Percentiles rank a stretch among this genome's conserved stretches.
Evolutionary conservation across 2,797 vertebrate genomes (phyloP).

Genomic region (Coluber constrictor): DNA sequence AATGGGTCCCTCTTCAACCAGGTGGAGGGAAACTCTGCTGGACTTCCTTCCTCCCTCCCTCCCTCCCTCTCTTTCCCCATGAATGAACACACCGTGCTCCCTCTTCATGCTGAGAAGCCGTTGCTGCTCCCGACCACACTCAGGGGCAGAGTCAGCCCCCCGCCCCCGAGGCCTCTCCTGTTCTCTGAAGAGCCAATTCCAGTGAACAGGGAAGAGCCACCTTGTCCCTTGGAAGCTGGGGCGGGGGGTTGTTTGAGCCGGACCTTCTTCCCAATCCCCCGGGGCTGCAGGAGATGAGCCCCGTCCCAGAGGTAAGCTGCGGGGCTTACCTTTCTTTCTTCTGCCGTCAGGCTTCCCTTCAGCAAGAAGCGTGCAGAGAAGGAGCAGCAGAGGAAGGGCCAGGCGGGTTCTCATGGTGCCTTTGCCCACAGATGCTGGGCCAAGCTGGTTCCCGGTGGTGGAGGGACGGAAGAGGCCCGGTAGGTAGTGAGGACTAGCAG

Average conservation of each 20-base stretch:
- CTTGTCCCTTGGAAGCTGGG: not conserved
- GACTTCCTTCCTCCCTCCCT: too few relatives aligned
- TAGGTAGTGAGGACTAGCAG: conserved; percentile 49
- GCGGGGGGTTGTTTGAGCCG: not conserved
- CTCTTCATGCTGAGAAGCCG: not conserved
- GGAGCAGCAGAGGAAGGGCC: conserved; percentile 48
- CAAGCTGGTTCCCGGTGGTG: conserved; percentile 53
- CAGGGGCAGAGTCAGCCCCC: not conserved
- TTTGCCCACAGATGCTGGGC: conserved; percentile 25
- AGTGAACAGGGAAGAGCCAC: too few relatives aligned
- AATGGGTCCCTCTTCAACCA: not conserved
- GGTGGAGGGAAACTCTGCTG: not conserved
- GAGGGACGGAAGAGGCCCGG: conserved; percentile 48
- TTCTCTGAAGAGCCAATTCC: not conserved
- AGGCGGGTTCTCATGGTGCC: conserved; percentile 61
- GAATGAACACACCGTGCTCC: not conserved
- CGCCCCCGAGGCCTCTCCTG: not conserved
- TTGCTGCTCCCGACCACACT: not conserved
- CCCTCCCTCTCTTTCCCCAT: not conserved
- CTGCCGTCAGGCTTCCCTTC: conserved; percentile 52
- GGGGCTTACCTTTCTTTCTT: conserved; percentile 66
- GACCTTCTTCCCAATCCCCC: not conserved
- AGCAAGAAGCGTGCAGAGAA: conserved; percentile 48
- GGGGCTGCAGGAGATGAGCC: not conserved
- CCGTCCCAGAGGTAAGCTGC: conserved; percentile 6